Conservation (phyloP, 2,113 vertebrate species). For the Perca schrenkii region DNA sequence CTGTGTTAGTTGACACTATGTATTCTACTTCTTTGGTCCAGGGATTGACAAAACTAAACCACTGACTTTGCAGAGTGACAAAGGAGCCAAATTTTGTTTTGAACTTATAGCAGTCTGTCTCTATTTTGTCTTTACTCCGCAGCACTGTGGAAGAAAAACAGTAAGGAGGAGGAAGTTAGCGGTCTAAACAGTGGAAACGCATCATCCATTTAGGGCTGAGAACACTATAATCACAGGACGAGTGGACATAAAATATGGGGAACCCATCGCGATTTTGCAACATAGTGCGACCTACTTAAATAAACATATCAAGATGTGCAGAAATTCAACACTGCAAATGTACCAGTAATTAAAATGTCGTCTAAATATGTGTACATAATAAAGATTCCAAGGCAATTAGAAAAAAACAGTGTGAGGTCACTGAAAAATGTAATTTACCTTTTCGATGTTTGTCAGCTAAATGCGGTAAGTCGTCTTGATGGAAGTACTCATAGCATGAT, state of each 20-base stretch:
- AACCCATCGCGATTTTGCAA: neutral
- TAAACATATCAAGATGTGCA: neutral
- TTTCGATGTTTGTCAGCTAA: constrained; percentile 93
- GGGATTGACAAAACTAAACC: constrained; percentile 96
- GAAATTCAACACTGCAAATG: neutral
- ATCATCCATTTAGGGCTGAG: neutral
- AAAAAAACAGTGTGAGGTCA: neutral
- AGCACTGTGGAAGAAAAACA: constrained; percentile 83
- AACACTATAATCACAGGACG: neutral
- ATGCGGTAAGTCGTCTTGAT: constrained; percentile 91
- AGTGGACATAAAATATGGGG: neutral
- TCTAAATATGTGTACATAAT: neutral
- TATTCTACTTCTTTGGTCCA: constrained; percentile 97
- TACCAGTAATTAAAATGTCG: neutral
- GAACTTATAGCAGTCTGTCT: constrained; percentile 93
- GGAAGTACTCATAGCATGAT: constrained; percentile 96
- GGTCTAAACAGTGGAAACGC: neutral
- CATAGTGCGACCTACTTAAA: neutral
- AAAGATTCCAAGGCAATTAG: neutral
- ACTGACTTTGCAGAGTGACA: constrained; percentile 91
- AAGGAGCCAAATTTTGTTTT: constrained; percentile 92
- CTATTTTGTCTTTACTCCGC: constrained; percentile 92
- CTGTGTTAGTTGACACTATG: constrained; percentile 93
- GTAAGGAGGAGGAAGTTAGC: neutral
- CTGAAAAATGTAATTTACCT: constrained; percentile 77